A percentile compares a stretch with the other conserved stretches of the same genome.
Conservation (phyloP, 2,888 invertebrate genomes). For the Unio pictorum region DNA sequence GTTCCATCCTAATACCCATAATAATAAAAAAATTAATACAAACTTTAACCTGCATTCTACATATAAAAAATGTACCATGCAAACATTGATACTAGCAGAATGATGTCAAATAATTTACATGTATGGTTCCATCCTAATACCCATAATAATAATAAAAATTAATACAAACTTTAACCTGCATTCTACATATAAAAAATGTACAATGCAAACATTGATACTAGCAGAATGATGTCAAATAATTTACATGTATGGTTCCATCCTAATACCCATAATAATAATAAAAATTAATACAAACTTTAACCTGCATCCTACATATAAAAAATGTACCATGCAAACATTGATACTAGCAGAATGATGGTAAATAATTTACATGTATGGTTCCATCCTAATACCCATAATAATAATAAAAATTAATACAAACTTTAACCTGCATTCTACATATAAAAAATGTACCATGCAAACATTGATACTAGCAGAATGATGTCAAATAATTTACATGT, state of each 20-base stretch:
- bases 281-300: not conserved
- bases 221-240: not conserved
- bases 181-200: not conserved
- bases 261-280: not conserved
- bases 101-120: not conserved
- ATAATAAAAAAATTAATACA: not conserved
- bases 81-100: not conserved
- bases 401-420: not conserved
- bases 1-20: not conserved
- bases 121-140: not conserved
- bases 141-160: not conserved
- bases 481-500: not conserved
- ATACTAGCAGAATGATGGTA: not conserved
- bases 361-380: not conserved
- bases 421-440: not conserved
- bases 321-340: not conserved
- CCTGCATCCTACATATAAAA: not conserved
- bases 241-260: not conserved
- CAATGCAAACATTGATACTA: not conserved
- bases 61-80: not conserved
- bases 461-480: not conserved
- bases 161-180: no score
- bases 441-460: not conserved
- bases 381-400: not conserved
- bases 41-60: no score